Percentiles rank a stretch among this genome's conserved stretches.
These are phyloP conservation scores for Brevimyrus niger DNA, from an alignment of 2,113 vertebrate genomes.

Conservation along the genomic window DNA sequence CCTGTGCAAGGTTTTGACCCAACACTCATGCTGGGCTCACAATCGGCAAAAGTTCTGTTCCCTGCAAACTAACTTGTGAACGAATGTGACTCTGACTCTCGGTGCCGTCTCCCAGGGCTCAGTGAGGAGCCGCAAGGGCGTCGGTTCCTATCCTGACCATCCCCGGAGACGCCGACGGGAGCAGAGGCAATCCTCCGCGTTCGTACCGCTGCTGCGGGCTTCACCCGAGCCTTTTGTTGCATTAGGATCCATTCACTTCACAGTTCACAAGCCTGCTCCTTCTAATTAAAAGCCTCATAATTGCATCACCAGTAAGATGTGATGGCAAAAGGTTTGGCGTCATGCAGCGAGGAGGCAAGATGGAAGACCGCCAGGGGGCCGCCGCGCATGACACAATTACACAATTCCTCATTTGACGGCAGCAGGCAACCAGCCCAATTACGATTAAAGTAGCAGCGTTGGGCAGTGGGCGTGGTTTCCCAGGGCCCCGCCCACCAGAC, in stretches of 20 bases:
- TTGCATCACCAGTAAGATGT: conserved; percentile 25
- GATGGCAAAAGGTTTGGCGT: conserved; percentile 26
- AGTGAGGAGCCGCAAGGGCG: background rate
- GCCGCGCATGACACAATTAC: conserved; percentile 31
- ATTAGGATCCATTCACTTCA: conserved; percentile 20
- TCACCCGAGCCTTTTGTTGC: background rate
- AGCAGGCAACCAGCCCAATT: conserved; percentile 30
- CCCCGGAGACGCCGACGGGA: background rate
- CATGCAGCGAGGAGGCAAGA: conserved; percentile 16
- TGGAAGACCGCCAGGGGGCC: conserved; percentile 31
- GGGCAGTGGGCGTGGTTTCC: conserved; percentile 33
- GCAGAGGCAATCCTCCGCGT: background rate
- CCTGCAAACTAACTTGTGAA: background rate
- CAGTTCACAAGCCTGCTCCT: conserved; percentile 21
- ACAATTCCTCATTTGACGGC: conserved; percentile 28
- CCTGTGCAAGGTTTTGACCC: background rate
- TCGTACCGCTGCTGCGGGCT: background rate
- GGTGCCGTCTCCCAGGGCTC: background rate
- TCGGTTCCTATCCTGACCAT: background rate
- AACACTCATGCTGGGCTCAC: background rate
- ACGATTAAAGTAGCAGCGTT: conserved; percentile 19
- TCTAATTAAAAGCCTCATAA: conserved; percentile 40
- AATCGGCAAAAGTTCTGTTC: background rate
- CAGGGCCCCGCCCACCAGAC: conserved; percentile 19
- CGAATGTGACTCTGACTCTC: background rate